phyloP scores from a whole-genome alignment of 2,888 invertebrate species.

The Leptopilina syphax region DNA sequence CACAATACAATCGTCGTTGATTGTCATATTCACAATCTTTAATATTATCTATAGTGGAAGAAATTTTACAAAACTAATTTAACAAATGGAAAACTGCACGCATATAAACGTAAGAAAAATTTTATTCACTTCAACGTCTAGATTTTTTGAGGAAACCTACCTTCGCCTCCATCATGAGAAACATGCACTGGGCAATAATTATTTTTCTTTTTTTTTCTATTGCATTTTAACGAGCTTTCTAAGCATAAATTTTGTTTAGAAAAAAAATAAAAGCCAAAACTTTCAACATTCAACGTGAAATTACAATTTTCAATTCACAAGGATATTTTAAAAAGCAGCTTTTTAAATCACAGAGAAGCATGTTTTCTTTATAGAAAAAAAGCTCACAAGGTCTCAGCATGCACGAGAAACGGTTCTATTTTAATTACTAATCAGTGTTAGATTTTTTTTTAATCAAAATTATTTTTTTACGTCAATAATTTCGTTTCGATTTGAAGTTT shows the following conservation, averaged over 20 bases:
- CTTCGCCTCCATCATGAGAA: slow-evolving; percentile 19
- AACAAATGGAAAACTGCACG: neutral
- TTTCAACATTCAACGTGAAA: slow-evolving; percentile 2
- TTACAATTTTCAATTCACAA: neutral
- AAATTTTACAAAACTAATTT: slow-evolving; percentile 6
- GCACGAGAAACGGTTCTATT: neutral
- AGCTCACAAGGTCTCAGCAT: slow-evolving; percentile 4
- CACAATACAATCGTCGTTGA: too few relatives aligned
- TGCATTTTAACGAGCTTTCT: slow-evolving; percentile 6
- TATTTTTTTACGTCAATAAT: neutral
- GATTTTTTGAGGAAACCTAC: slow-evolving; percentile 8
- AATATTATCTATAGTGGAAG: neutral
- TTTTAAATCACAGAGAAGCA: neutral
- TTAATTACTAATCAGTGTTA: too few relatives aligned
- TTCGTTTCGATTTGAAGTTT: neutral
- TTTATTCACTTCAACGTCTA: neutral
- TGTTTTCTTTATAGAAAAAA: neutral
- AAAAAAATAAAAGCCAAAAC: slow-evolving; percentile 5
- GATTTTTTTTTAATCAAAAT: neutral
- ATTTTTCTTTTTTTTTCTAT: neutral
- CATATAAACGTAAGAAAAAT: neutral
- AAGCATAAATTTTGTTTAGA: slow-evolving; percentile 6
- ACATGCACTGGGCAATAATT: slow-evolving; percentile 17
- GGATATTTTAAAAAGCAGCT: slow-evolving; percentile 13
- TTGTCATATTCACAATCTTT: too few relatives aligned